A percentile compares a stretch with the other conserved stretches of the same genome.
Conservation (phyloP, 1,140 invertebrate genomes). For the Andricus grossulariae region DNA sequence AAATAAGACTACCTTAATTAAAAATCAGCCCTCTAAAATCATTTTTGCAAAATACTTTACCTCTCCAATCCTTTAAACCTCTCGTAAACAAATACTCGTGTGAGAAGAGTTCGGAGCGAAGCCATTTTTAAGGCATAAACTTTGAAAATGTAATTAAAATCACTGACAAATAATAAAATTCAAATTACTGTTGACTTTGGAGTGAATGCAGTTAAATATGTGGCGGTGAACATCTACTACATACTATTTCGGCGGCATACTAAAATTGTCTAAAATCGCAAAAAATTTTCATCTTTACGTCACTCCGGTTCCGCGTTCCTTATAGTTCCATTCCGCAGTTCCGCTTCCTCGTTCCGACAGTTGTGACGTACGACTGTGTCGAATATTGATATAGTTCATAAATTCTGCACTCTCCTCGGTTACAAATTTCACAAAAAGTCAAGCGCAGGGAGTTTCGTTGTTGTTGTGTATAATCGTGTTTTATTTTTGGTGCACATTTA, state of each 20-base stretch:
- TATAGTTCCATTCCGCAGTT: background rate
- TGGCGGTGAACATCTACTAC: no score
- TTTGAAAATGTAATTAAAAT: background rate
- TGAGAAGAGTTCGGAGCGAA: constrained; percentile 8
- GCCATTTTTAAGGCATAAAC: constrained; percentile 31
- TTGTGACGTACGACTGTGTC: constrained; percentile 18
- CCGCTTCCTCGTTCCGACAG: background rate
- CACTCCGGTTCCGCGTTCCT: background rate
- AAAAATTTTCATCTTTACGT: background rate
- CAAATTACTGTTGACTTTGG: no score
- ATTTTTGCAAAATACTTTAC: background rate
- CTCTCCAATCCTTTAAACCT: background rate
- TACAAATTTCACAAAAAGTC: background rate
- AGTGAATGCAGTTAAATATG: no score
- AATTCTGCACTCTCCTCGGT: background rate
- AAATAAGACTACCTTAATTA: background rate
- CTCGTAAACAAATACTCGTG: constrained; percentile 8
- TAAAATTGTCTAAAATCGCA: background rate
- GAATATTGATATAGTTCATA: background rate
- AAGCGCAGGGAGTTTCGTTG: background rate
- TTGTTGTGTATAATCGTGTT: background rate
- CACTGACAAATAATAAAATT: no score
- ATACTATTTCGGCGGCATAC: no score
- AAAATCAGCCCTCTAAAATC: no score
- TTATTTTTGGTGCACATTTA: constrained; percentile 12